These are phyloP conservation scores for Alviniconcha strummeri DNA, from an alignment of 2,888 invertebrate species.

Conservation along the genomic window DNA sequence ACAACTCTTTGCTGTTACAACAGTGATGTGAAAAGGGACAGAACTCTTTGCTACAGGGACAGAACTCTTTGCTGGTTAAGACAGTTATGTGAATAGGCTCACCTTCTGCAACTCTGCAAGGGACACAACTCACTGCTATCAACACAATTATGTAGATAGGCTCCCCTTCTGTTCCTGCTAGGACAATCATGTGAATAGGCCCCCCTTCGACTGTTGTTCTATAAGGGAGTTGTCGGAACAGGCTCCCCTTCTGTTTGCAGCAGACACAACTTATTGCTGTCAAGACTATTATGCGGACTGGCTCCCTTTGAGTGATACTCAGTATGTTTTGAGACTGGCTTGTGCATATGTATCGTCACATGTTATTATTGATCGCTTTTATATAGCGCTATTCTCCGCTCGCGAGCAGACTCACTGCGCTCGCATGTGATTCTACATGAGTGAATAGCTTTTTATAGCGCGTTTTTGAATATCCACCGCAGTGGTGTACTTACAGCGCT, in stretches of 20 bases:
- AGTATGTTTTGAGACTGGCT: too few relatives aligned
- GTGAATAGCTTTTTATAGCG: too few relatives aligned
- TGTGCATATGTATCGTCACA: too few relatives aligned
- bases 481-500: too few relatives aligned
- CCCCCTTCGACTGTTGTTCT: constrained; percentile 78
- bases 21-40: too few relatives aligned
- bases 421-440: too few relatives aligned
- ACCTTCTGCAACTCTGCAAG: constrained; percentile 80
- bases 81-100: constrained; percentile 85
- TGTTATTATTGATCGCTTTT: too few relatives aligned
- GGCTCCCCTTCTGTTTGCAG: too few relatives aligned
- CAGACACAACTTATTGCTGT: not conserved
- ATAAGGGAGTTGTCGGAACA: too few relatives aligned
- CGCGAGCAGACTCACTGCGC: too few relatives aligned
- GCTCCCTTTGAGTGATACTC: constrained; percentile 76
- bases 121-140: not conserved
- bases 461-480: too few relatives aligned
- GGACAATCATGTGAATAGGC: constrained; percentile 83
- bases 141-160: constrained; percentile 81
- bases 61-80: constrained; percentile 68
- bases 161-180: constrained; percentile 83
- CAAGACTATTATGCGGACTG: constrained; percentile 82
- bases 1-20: not conserved
- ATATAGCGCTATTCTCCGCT: too few relatives aligned
- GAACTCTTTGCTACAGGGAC: constrained; percentile 80